Evolutionary conservation across 2,797 vertebrate species (phyloP).

Genomic region (Anomalospiza imberbis): DNA sequence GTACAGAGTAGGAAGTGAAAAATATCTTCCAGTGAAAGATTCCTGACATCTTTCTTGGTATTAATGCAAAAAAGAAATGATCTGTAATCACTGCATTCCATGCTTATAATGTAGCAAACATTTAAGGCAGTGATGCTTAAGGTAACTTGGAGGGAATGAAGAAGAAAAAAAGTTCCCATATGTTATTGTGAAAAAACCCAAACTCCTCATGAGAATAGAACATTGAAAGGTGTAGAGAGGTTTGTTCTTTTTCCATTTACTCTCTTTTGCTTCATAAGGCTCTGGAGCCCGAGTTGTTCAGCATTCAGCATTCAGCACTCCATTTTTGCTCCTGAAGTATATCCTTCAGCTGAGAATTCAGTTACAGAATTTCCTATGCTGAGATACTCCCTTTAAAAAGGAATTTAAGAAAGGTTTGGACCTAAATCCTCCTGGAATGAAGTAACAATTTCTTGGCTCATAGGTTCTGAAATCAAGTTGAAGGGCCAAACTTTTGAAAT

Average conservation of each 20-base stretch:
- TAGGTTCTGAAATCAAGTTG: not conserved
- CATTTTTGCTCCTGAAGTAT: not conserved
- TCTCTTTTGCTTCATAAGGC: not conserved
- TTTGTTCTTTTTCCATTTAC: not conserved
- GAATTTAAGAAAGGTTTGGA: not conserved
- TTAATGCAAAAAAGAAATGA: not conserved
- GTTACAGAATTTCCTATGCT: not conserved
- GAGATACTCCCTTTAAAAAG: conserved; percentile 10
- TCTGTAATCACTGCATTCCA: not conserved
- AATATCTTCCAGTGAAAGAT: not conserved
- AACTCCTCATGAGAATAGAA: not conserved
- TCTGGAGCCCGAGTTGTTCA: not conserved
- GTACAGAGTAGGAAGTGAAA: conserved; percentile 30
- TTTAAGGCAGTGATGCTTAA: not conserved
- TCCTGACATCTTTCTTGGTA: not conserved
- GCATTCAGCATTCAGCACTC: not conserved
- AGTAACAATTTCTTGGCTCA: not conserved
- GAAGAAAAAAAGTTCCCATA: not conserved
- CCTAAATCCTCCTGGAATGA: not conserved
- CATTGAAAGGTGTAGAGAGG: not conserved
- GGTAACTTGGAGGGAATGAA: not conserved
- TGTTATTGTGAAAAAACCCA: not conserved
- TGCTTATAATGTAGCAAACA: rapidly evolving
- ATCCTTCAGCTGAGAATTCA: not conserved
- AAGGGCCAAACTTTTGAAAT: not conserved